Conservation (phyloP, 1,140 invertebrate genomes). For the Lepidostoma basale region DNA sequence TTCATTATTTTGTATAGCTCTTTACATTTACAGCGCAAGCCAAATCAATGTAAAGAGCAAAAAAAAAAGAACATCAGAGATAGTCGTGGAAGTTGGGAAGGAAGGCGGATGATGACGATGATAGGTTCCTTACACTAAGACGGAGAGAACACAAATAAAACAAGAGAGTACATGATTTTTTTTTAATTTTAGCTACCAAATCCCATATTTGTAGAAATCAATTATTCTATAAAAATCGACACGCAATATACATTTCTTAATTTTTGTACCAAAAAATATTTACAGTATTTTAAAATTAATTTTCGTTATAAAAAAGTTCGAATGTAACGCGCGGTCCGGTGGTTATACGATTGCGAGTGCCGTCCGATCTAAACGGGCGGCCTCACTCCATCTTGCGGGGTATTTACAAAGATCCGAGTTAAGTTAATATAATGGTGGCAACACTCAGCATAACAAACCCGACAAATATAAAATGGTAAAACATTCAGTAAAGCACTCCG, state of each 20-base stretch:
- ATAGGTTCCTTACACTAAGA: too few relatives aligned
- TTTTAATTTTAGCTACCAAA: slow-evolving; percentile 45
- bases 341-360: slow-evolving; percentile 35
- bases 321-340: slow-evolving; percentile 21
- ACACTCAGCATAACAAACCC: too few relatives aligned
- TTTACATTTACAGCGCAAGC: too few relatives aligned
- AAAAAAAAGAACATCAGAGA: too few relatives aligned
- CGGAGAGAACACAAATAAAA: too few relatives aligned
- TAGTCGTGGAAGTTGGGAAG: too few relatives aligned
- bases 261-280: slow-evolving; percentile 44
- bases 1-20: too few relatives aligned
- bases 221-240: slow-evolving; percentile 46
- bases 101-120: too few relatives aligned
- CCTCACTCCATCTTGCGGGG: slow-evolving; percentile 33
- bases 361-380: slow-evolving; percentile 32
- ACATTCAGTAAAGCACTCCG: too few relatives aligned
- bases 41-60: too few relatives aligned
- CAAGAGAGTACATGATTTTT: slow-evolving; percentile 29
- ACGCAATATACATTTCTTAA: slow-evolving; percentile 43
- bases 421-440: background rate
- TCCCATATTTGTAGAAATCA: slow-evolving; percentile 46
- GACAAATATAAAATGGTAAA: too few relatives aligned
- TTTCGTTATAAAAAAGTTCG: slow-evolving; percentile 35
- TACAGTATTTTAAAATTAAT: slow-evolving; percentile 38
- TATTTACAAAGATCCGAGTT: slow-evolving; percentile 13